phyloP scores from a whole-genome alignment of 2,113 vertebrate genomes.

The Trichechus manatus region DNA sequence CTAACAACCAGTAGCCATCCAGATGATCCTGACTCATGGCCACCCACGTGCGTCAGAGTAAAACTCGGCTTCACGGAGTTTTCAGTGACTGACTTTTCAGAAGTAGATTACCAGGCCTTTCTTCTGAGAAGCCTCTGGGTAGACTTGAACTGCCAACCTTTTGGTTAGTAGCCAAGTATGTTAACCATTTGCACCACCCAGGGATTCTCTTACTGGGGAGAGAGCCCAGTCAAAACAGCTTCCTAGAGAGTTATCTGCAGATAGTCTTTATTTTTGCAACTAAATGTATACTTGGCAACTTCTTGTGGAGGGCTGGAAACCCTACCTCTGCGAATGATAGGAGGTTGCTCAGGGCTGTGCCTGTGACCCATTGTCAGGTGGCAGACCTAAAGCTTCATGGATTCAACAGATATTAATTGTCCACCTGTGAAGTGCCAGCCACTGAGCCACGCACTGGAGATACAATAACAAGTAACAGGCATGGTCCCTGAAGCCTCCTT shows the following conservation, averaged over 20 bases:
- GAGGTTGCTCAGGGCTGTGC: background rate
- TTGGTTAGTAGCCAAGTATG: too few species aligned
- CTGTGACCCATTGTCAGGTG: too few species aligned
- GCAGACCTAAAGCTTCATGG: rapidly evolving
- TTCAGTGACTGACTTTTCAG: too few species aligned
- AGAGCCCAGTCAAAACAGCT: rapidly evolving
- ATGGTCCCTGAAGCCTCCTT: background rate
- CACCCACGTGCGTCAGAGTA: background rate
- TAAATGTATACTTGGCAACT: rapidly evolving
- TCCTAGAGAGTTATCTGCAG: rapidly evolving
- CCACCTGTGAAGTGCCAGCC: rapidly evolving
- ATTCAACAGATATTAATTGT: rapidly evolving
- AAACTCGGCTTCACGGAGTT: too few species aligned
- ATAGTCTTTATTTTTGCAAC: rapidly evolving
- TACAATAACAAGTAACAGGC: rapidly evolving
- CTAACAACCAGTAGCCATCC: background rate
- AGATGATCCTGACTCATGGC: background rate
- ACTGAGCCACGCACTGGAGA: rapidly evolving
- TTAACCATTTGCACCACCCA: too few species aligned
- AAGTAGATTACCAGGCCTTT: too few species aligned
- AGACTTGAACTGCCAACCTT: too few species aligned
- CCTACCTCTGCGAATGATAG: too few species aligned
- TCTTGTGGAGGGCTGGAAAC: background rate
- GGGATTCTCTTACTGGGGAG: too few species aligned
- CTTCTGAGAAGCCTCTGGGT: too few species aligned